Base-by-base conservation (phyloP, 2,797 vertebrate species). In the Acanthornis magna region DNA sequence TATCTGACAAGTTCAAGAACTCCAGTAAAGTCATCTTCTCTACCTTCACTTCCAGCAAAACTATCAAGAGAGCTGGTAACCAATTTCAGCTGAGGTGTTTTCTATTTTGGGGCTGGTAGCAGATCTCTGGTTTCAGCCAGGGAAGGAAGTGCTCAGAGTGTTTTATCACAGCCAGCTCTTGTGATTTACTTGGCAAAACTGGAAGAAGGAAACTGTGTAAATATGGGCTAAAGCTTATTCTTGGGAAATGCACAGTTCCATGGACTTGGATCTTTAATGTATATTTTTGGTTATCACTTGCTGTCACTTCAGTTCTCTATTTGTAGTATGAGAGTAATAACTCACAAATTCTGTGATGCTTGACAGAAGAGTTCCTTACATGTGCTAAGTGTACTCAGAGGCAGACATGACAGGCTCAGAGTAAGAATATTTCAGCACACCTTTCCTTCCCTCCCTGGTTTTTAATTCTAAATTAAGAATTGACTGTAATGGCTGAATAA, bases 81-180 rank as follows among this genome's bases (percentile, higher is more conserved):
- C 42, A 23, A 8, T 68, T 77, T 71, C 62, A 68, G 16, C 51
- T 50, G 85, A 94, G 53, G 20, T 51, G 21, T 88, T 88, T 95
- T 88, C 51, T 89, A 7, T 76, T 90, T 82, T 6, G 10, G 16
- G 34, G 19, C 47, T 91, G 55, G 55, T 92, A 91, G 79, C 34
- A 2, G 51, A 43, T 83, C 63, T 92, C 50, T 93, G 51, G 32
- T 88, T 85, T 95, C 79, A 91, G 91, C 55, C 66, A 60, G 82
- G 38, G 63, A 92, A 94, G 72, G 89, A 94, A 91, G 53, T 84
- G 55, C 95, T 92, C 66, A 5, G 61, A 75, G 42, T 54, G 67
- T 75, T 89, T 77, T 89, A 65, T 82, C 87, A 74, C 68, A 89
- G 94, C 67, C 78, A 94, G 72, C 47, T 92, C 75, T 91, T 89